Conservation (phyloP, 1,140 invertebrate genomes). For the Trichonephila inaurata region DNA sequence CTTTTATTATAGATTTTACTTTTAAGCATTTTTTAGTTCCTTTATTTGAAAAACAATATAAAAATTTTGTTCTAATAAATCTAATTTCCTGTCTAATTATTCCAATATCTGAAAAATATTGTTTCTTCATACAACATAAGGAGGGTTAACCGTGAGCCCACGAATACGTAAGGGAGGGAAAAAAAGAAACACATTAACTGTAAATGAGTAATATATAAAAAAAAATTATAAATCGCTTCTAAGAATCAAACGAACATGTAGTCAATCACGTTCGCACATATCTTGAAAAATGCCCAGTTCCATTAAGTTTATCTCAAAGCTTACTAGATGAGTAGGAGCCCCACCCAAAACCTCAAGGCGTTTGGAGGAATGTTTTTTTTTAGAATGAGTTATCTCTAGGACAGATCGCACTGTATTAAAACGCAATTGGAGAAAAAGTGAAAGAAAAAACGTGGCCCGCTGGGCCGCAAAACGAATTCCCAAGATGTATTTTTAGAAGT, state of each 20-base stretch:
- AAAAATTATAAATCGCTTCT: conserved; percentile 24
- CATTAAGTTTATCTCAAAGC: conserved; percentile 35
- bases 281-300: conserved; percentile 29
- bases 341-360: conserved; percentile 37
- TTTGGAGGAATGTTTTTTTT: not conserved
- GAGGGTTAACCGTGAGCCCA: not conserved
- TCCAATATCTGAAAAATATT: not conserved
- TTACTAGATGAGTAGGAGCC: not conserved
- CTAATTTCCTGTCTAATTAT: too few species aligned
- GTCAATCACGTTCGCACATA: conserved; percentile 65
- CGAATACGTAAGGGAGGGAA: not conserved
- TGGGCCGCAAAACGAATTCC: not conserved
- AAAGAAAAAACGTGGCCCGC: not conserved
- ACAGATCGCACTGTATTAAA: conserved; percentile 27
- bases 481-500: not conserved
- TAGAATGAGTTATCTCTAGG: conserved; percentile 1
- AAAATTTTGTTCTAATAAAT: too few species aligned
- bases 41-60: too few species aligned
- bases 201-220: not conserved
- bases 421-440: not conserved
- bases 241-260: not conserved
- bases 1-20: too few species aligned
- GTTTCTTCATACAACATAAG: not conserved
- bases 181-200: conserved; percentile 24
- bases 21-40: too few species aligned